Percentiles rank a stretch among this genome's conserved stretches.
phyloP scores from a whole-genome alignment of 2,888 invertebrate genomes.

The Trimorus sp. region DNA sequence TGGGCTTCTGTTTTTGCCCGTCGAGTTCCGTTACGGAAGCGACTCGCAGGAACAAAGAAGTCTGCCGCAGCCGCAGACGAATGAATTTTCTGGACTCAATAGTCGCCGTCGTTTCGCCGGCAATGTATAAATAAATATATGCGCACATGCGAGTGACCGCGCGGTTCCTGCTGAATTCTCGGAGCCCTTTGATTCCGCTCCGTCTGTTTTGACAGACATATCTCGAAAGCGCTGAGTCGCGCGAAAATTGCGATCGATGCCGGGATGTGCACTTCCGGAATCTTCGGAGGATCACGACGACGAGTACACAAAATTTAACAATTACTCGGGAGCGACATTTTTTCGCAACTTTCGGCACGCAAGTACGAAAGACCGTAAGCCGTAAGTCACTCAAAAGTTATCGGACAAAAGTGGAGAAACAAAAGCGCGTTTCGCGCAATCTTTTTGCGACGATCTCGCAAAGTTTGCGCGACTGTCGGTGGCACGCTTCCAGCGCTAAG shows the following conservation, averaged over 20 bases:
- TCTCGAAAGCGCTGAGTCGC: too few species aligned
- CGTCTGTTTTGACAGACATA: too few species aligned
- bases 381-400: slow-evolving; percentile 63
- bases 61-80: slow-evolving; percentile 52
- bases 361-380: slow-evolving; percentile 60
- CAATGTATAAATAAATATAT: slow-evolving; percentile 25
- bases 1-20: slow-evolving; percentile 39
- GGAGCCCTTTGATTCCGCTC: too few species aligned
- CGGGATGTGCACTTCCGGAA: too few species aligned
- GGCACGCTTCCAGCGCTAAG: slow-evolving; percentile 47
- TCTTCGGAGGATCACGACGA: too few species aligned
- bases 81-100: slow-evolving; percentile 60
- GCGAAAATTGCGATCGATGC: too few species aligned
- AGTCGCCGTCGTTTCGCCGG: slow-evolving; percentile 32
- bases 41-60: slow-evolving; percentile 62
- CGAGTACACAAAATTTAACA: too few species aligned
- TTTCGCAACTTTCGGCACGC: too few species aligned
- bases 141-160: not conserved
- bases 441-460: slow-evolving; percentile 52
- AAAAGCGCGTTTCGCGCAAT: slow-evolving; percentile 54
- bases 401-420: slow-evolving; percentile 53
- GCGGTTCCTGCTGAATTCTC: too few species aligned
- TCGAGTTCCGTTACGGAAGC: slow-evolving; percentile 45
- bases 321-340: too few species aligned
- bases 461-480: slow-evolving; percentile 38